Conservation (phyloP, 2,888 invertebrate genomes). For the Ichneumoninae sp. region DNA sequence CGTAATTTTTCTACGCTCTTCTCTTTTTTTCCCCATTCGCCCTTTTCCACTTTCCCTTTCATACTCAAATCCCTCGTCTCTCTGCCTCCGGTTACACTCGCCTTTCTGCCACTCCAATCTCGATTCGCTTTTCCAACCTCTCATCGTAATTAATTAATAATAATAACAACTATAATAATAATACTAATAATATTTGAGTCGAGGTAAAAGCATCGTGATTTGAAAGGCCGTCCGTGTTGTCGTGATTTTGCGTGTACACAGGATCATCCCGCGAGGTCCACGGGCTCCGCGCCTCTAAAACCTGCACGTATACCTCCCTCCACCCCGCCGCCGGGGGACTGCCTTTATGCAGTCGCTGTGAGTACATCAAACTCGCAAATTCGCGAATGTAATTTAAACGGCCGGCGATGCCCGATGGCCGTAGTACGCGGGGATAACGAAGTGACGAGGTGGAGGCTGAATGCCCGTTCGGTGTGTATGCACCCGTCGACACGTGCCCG, state of each 20-base stretch:
- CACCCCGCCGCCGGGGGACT: not conserved
- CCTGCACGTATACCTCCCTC: not conserved
- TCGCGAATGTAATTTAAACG: constrained; percentile 64
- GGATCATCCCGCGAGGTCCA: not conserved
- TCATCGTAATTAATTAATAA: constrained; percentile 57
- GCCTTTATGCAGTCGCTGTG: constrained; percentile 44
- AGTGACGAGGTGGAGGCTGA: constrained; percentile 44
- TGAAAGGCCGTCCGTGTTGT: not conserved
- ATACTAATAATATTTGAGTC: constrained; percentile 29
- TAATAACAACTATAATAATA: constrained; percentile 59
- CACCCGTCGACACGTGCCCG: constrained; percentile 77
- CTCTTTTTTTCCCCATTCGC: constrained; percentile 20
- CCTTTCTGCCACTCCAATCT: constrained; percentile 33
- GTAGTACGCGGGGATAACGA: constrained; percentile 39
- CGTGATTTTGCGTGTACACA: not conserved
- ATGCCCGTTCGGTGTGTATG: constrained; percentile 54
- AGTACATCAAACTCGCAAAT: constrained; percentile 58
- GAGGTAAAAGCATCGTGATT: constrained; percentile 41
- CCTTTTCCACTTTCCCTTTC: constrained; percentile 40
- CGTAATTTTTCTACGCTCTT: constrained; percentile 28
- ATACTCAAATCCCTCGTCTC: constrained; percentile 1
- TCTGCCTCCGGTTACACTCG: not conserved
- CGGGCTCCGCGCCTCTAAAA: not conserved
- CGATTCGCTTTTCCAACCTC: constrained; percentile 22
- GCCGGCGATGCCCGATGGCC: constrained; percentile 49